phyloP scores from a whole-genome alignment of 2,797 vertebrate genomes.

The Syndactyla subalaris region DNA sequence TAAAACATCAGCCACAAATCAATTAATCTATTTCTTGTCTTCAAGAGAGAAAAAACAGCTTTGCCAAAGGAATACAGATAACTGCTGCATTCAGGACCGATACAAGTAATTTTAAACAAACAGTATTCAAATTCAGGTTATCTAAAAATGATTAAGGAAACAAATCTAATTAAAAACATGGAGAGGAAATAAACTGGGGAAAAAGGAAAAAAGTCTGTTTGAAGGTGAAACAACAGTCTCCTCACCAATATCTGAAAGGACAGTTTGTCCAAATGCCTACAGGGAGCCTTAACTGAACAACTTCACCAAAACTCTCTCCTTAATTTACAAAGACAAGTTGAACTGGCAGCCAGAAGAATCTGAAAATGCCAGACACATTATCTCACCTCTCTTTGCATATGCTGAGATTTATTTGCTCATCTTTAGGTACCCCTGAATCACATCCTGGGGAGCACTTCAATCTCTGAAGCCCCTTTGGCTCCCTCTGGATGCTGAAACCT shows the following conservation, averaged over 20 bases:
- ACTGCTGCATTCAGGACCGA: not conserved
- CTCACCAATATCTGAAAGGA: not conserved
- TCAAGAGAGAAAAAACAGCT: not conserved
- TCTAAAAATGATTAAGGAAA: constrained; percentile 6
- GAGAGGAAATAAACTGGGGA: not conserved
- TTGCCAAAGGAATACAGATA: not conserved
- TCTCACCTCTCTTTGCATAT: not conserved
- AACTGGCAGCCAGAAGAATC: not conserved
- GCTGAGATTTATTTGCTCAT: not conserved
- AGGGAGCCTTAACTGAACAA: not conserved
- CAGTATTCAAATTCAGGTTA: not conserved
- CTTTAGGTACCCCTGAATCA: not conserved
- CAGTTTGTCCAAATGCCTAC: not conserved
- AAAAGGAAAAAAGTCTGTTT: not conserved
- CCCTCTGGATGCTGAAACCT: not conserved
- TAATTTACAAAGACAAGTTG: not conserved
- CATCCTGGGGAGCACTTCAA: not conserved
- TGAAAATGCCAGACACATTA: not conserved
- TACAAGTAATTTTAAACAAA: constrained; percentile 4
- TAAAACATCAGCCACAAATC: not conserved
- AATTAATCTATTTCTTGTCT: not conserved
- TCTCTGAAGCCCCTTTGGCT: not conserved
- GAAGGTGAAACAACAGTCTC: not conserved
- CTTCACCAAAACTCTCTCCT: not conserved
- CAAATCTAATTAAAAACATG: not conserved